Conservation (phyloP, 2,113 vertebrate genomes). For the Morone saxatilis region DNA sequence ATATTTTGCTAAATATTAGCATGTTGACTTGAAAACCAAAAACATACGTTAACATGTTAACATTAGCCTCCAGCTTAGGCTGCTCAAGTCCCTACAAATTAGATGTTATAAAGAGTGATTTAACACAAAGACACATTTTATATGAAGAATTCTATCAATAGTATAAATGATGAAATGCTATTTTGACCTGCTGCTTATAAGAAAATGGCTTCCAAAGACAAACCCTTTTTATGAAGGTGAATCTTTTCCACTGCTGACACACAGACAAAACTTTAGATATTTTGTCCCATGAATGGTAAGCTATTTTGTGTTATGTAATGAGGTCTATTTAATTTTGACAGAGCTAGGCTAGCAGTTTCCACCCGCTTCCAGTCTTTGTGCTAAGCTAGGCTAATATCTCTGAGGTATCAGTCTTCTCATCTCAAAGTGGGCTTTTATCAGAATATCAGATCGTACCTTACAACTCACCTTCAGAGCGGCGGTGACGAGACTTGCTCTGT, state of each 20-base stretch:
- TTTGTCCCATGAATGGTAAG: too few relatives aligned
- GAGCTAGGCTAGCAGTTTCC: background rate
- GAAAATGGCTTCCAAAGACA: background rate
- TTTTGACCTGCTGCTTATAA: background rate
- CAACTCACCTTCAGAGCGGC: slow-evolving; percentile 67
- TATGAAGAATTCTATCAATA: too few relatives aligned
- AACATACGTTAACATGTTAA: too few relatives aligned
- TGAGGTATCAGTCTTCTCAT: background rate
- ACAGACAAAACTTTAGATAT: too few relatives aligned
- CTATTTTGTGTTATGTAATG: too few relatives aligned
- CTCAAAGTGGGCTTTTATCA: background rate
- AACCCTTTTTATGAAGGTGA: background rate
- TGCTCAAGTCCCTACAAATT: background rate
- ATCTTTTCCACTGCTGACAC: background rate
- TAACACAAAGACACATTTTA: too few relatives aligned
- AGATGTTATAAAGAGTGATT: background rate
- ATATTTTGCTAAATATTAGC: background rate
- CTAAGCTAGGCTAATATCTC: slow-evolving; percentile 5
- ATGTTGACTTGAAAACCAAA: background rate
- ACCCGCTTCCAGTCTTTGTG: background rate
- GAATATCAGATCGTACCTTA: background rate
- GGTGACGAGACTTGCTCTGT: slow-evolving; percentile 27
- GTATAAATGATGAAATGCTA: too few relatives aligned
- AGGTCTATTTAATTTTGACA: background rate
- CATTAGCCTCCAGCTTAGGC: too few relatives aligned